phyloP scores from a whole-genome alignment of 1,140 invertebrate species.

The Calephelis nemesis region DNA sequence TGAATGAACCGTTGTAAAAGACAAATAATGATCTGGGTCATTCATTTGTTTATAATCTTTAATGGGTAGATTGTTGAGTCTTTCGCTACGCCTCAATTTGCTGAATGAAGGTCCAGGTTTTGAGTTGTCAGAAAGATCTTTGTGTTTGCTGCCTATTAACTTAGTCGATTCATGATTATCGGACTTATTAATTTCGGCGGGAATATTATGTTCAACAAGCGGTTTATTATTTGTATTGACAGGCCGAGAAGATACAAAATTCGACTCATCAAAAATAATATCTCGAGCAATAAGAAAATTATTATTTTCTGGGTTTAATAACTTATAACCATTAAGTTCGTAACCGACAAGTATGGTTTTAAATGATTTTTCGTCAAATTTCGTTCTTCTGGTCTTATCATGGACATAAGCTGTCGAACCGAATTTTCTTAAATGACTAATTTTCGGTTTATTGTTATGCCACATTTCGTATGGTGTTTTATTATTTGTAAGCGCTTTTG shows the following conservation, averaged over 20 bases:
- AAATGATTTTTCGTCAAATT: slow-evolving; percentile 65
- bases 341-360: slow-evolving; percentile 40
- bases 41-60: slow-evolving; percentile 3
- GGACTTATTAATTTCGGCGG: no score
- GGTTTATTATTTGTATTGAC: no score
- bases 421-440: slow-evolving; percentile 74
- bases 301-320: background rate
- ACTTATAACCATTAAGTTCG: background rate
- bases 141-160: no score
- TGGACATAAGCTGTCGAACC: slow-evolving; percentile 68
- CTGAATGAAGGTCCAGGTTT: no score
- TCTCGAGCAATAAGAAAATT: no score
- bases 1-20: background rate
- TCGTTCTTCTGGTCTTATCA: slow-evolving; percentile 58
- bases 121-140: no score
- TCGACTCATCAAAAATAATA: no score
- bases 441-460: slow-evolving; percentile 63
- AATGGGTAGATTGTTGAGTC: background rate
- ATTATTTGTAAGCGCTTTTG: slow-evolving; percentile 47
- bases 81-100: slow-evolving; percentile 3
- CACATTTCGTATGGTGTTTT: slow-evolving; percentile 75
- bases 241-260: no score
- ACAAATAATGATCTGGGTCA: background rate
- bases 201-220: no score
- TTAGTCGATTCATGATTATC: no score